Conservation (phyloP, 1,140 invertebrate genomes). For the Maconellicoccus hirsutus region DNA sequence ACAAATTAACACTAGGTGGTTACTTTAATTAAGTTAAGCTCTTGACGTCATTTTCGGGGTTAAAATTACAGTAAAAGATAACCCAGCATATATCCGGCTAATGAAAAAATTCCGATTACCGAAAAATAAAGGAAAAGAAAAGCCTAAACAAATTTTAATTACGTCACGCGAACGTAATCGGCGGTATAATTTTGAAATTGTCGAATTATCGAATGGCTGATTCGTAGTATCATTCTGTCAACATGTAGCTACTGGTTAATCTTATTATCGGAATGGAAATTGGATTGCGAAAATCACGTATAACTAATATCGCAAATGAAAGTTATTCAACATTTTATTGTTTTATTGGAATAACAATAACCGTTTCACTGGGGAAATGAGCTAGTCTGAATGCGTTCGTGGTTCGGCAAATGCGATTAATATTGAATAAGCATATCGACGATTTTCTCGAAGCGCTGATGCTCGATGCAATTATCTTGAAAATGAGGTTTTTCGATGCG, state of each 20-base stretch:
- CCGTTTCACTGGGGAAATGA: background rate
- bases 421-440: conserved; percentile 5
- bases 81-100: too few relatives aligned
- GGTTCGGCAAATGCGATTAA: background rate
- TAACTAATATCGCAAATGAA: background rate
- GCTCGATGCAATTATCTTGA: too few relatives aligned
- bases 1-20: too few relatives aligned
- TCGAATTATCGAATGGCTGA: background rate
- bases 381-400: background rate
- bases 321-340: background rate
- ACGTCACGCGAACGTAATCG: background rate
- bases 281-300: background rate
- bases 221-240: background rate
- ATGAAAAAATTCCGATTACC: too few relatives aligned
- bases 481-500: too few relatives aligned
- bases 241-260: background rate
- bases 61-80: too few relatives aligned
- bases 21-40: too few relatives aligned
- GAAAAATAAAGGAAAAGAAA: background rate
- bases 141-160: background rate
- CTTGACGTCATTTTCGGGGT: too few relatives aligned
- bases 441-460: background rate
- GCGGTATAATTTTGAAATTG: background rate
- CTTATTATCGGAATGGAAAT: conserved; percentile 4
- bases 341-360: conserved; percentile 6